Conservation (phyloP, 2,113 vertebrate species). For the Chiloscyllium plagiosum region DNA sequence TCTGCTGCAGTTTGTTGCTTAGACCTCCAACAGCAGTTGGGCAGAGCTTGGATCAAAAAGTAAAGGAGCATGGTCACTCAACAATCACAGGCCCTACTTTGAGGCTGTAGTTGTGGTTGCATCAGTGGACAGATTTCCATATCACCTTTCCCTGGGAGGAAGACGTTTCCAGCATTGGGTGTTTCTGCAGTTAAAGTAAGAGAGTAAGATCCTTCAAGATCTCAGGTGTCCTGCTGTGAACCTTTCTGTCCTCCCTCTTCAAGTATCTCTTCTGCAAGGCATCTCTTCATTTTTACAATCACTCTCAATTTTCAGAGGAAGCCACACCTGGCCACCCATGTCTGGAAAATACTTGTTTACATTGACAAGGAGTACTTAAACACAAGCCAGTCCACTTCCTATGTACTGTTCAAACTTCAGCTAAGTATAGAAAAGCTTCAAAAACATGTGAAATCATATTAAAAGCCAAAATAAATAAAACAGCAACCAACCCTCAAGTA, state of each 20-base stretch:
- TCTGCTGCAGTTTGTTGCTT: too few relatives aligned
- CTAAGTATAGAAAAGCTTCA: background rate
- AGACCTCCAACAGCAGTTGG: too few relatives aligned
- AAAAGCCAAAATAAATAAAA: background rate
- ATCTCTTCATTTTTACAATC: background rate
- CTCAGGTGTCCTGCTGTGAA: background rate
- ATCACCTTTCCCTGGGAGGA: too few relatives aligned
- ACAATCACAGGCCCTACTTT: too few relatives aligned
- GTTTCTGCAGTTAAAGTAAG: background rate
- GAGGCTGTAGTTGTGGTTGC: too few relatives aligned
- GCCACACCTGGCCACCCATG: background rate
- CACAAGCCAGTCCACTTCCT: background rate
- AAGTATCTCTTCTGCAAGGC: background rate
- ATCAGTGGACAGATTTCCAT: too few relatives aligned
- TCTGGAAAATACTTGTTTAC: background rate
- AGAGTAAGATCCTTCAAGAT: background rate
- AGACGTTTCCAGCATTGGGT: too few relatives aligned
- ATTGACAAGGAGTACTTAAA: background rate
- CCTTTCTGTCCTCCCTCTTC: background rate
- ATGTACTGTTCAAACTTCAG: background rate
- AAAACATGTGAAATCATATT: background rate
- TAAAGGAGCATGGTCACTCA: too few relatives aligned
- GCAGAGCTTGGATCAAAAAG: too few relatives aligned
- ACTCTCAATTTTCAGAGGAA: background rate
- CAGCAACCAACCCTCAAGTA: background rate